Conservation (phyloP, 2,888 invertebrate species). For the Blastobasis adustella region DNA sequence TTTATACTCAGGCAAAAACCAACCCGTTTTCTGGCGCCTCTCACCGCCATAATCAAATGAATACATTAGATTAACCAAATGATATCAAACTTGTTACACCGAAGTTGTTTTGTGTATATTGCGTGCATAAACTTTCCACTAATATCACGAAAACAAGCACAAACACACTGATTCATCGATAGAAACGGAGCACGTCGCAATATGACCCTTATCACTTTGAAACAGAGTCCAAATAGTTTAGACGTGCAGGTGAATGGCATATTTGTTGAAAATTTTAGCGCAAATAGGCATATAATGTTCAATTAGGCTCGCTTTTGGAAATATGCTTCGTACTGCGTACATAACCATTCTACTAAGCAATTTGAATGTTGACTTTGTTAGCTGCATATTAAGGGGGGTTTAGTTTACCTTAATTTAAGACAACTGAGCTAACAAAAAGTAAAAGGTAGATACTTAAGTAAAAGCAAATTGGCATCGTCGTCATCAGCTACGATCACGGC, state of each 20-base stretch:
- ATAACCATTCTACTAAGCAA: constrained; percentile 9
- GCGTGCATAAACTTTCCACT: constrained; percentile 20
- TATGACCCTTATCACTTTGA: too few relatives aligned
- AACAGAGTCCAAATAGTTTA: background rate
- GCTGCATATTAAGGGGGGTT: background rate
- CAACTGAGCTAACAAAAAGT: background rate
- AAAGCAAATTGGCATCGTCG: too few relatives aligned
- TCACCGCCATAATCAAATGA: too few relatives aligned
- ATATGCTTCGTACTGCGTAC: constrained; percentile 1
- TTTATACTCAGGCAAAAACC: too few relatives aligned
- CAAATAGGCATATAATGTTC: constrained; percentile 16
- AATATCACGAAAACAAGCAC: constrained; percentile 17
- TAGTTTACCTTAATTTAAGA: constrained; percentile 13
- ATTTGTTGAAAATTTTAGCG: constrained; percentile 1
- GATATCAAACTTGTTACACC: constrained; percentile 18
- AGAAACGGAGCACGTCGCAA: too few relatives aligned
- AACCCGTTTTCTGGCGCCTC: too few relatives aligned
- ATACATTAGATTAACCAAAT: constrained; percentile 12
- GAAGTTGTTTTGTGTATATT: constrained; percentile 25
- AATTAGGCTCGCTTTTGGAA: constrained; percentile 13
- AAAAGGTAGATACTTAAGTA: too few relatives aligned
- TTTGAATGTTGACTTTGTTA: constrained; percentile 6
- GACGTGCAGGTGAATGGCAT: background rate
- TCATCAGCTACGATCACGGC: too few relatives aligned
- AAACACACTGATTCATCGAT: background rate